A percentile compares a stretch with the other conserved stretches of the same genome.
Conservation (phyloP, 2,113 vertebrate species). For the Monopterus albus region DNA sequence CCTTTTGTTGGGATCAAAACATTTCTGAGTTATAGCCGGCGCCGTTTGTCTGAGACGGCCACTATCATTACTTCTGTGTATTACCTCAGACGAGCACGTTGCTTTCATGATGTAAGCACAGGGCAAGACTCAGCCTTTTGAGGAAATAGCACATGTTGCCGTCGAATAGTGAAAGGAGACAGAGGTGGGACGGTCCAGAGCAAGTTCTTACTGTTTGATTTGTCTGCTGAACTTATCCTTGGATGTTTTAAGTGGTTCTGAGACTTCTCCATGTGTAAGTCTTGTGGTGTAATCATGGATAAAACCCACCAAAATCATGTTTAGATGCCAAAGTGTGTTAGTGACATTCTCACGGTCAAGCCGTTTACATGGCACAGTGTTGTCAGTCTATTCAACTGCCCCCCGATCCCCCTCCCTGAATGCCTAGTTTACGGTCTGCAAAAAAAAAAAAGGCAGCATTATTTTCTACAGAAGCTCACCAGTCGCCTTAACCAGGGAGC, state of each 20-base stretch:
- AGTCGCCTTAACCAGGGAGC: conserved; percentile 82
- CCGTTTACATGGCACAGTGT: conserved; percentile 78
- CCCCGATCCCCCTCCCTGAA: conserved; percentile 67
- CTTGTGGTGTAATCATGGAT: conserved; percentile 49
- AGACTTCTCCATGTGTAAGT: conserved; percentile 52
- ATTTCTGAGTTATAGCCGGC: conserved; percentile 10
- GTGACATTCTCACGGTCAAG: conserved; percentile 68
- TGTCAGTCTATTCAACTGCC: conserved; percentile 74
- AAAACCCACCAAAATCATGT: conserved; percentile 60
- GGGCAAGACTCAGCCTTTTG: conserved; percentile 55
- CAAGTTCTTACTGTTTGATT: conserved; percentile 1
- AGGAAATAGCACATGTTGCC: conserved; percentile 49
- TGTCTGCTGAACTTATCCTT: not conserved
- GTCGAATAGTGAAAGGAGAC: not conserved
- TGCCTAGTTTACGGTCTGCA: conserved; percentile 76
- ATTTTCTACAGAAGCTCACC: conserved; percentile 82
- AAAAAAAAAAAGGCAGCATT: conserved; percentile 73
- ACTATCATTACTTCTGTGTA: conserved; percentile 47
- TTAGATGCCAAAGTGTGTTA: conserved; percentile 78
- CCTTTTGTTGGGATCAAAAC: conserved; percentile 26
- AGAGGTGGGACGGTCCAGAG: conserved; percentile 27
- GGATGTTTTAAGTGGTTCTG: conserved; percentile 16
- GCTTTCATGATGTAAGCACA: conserved; percentile 75
- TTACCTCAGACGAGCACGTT: conserved; percentile 37
- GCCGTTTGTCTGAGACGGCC: conserved; percentile 33